phyloP scores from a whole-genome alignment of 2,113 vertebrate species.

The Phoenicopterus ruber region DNA sequence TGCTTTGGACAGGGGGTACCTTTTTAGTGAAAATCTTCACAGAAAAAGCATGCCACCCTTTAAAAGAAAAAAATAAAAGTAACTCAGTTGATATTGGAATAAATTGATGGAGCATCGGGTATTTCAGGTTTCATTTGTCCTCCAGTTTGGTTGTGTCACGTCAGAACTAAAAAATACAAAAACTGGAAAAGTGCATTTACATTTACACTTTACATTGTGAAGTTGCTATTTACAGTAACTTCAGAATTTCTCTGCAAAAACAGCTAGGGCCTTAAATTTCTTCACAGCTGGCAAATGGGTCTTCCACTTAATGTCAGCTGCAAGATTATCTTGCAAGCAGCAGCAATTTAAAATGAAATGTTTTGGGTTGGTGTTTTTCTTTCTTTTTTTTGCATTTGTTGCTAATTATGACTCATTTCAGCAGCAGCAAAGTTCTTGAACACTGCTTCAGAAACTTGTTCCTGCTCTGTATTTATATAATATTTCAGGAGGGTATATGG shows the following conservation, averaged over 20 bases:
- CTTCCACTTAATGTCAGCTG: background rate
- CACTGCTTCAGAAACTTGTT: background rate
- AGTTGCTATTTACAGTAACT: background rate
- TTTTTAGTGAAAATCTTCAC: background rate
- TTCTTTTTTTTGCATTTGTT: background rate
- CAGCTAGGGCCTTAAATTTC: background rate
- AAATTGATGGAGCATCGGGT: background rate
- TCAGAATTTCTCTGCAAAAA: background rate
- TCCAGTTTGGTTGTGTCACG: background rate
- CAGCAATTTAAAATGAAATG: background rate
- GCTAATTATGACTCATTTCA: background rate
- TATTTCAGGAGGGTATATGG: background rate
- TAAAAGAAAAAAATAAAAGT: background rate
- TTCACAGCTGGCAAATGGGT: background rate
- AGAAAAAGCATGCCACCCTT: background rate
- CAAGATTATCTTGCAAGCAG: background rate
- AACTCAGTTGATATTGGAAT: background rate
- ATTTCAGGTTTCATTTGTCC: background rate
- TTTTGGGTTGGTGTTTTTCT: background rate
- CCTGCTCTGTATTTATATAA: background rate
- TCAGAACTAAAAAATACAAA: background rate
- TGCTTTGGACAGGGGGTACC: fast-evolving
- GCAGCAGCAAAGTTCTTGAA: background rate
- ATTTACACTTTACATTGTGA: background rate
- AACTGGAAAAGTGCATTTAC: background rate